Conservation (phyloP, 2,113 vertebrate species). For the Cryptotis parvus region DNA sequence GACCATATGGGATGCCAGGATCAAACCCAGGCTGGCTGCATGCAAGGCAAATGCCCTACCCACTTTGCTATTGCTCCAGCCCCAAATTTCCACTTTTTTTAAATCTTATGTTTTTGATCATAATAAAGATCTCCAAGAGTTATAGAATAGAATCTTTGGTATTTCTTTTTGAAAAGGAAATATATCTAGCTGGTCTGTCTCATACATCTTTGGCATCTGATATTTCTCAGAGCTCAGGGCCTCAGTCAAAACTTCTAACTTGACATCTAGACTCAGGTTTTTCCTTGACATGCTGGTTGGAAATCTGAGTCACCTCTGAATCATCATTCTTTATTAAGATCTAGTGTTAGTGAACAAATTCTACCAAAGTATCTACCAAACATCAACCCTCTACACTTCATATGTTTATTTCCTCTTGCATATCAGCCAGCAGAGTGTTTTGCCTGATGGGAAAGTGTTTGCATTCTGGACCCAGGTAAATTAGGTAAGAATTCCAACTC, state of each 20-base stretch:
- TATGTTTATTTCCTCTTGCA: neutral
- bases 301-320: slow-evolving; percentile 42
- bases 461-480: neutral
- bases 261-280: neutral
- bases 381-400: neutral
- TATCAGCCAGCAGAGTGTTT: neutral
- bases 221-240: neutral
- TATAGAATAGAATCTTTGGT: neutral
- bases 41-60: too few relatives aligned
- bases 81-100: neutral
- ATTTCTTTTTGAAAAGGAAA: neutral
- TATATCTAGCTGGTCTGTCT: neutral
- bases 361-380: neutral
- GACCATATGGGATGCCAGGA: too few relatives aligned
- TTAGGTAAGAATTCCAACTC: neutral
- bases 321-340: slow-evolving; percentile 44
- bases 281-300: neutral
- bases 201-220: neutral
- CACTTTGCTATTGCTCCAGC: too few relatives aligned
- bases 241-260: slow-evolving; percentile 13
- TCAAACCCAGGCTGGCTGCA: too few relatives aligned
- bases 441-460: neutral
- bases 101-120: neutral
- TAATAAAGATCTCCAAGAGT: neutral
- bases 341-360: neutral